Evolutionary conservation across 2,797 vertebrate genomes (phyloP).

Genomic region (Phataginus tricuspis): DNA sequence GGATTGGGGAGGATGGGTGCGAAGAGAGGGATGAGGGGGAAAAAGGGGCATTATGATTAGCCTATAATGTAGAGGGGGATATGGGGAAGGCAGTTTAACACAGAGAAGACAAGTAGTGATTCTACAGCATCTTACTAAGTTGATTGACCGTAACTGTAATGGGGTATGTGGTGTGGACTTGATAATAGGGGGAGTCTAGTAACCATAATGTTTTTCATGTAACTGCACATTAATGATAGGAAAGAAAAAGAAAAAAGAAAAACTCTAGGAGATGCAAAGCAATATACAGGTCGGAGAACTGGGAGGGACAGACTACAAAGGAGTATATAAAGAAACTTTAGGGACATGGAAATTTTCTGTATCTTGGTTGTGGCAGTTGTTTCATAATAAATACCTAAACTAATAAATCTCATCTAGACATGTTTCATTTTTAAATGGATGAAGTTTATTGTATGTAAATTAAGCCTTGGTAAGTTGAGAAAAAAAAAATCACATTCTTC

Average conservation of each 20-base stretch:
- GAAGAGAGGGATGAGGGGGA: no score
- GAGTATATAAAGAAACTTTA: background rate
- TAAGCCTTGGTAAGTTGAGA: background rate
- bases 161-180: no score
- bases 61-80: no score
- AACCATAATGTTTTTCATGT: no score
- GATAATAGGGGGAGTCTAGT: no score
- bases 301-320: background rate
- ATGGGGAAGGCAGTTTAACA: no score
- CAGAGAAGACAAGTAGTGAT: no score
- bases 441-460: background rate
- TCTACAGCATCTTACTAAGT: no score
- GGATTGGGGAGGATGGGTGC: no score
- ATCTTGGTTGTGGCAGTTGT: background rate
- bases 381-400: slow-evolving; percentile 8
- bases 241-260: background rate
- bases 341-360: background rate
- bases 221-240: no score
- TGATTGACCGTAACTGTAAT: no score
- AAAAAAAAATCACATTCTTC: background rate
- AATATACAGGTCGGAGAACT: background rate
- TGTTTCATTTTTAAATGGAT: background rate
- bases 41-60: no score
- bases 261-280: background rate
- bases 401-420: background rate